Evolutionary conservation across 2,113 vertebrate genomes (phyloP), one percentile per base, ranked within the genome.

Genomic region (Rhinoderma darwinii): DNA sequence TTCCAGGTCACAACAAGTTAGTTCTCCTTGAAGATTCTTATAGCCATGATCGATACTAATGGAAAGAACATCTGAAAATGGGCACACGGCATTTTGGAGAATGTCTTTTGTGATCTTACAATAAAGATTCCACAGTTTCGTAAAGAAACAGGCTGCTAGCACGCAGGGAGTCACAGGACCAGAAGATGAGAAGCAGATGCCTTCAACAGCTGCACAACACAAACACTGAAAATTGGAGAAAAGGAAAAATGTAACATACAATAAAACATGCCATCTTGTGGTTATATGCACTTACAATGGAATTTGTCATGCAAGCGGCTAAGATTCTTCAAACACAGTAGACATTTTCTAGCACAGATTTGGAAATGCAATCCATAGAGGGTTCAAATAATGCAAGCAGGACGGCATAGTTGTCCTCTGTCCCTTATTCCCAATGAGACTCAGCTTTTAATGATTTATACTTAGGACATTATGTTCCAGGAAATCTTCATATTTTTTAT

Each of bases 131-230:
- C 41, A 15, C 35, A 22, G 15, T 86, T 81, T 82, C 25, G n/a
- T 35, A 20, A 61, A 81, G 76, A 82, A 82, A 87, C 66, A 59
- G 68, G 50, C 59, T n/a, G 83, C 37, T 77, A 47, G 27, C 50
- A 81, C n/a, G 85, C 85, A 81, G 61, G 50, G 66, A 82, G 50
- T 73, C 66, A 59, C 85, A 56, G 44, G 5, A 74, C 51, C 35
- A 44, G 66, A 81, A 81, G 77, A 87, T 87, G 85, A 73, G 78
- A 87, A 81, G 77, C 84, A 86, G 84, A 86, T 86, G 84, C 77
- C 15, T 39, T 35, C 27, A 87, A 82, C 85, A 87, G 77, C 85
- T 87, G 85, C 68, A 56, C 51, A 74, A 74, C 54, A 73, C 85
- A 87, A 87, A 87, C 84, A 80, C 44, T 61, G 76, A 54, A 44